Base-by-base conservation (phyloP, 2,797 vertebrate genomes). In the Molossus alvarezi region DNA sequence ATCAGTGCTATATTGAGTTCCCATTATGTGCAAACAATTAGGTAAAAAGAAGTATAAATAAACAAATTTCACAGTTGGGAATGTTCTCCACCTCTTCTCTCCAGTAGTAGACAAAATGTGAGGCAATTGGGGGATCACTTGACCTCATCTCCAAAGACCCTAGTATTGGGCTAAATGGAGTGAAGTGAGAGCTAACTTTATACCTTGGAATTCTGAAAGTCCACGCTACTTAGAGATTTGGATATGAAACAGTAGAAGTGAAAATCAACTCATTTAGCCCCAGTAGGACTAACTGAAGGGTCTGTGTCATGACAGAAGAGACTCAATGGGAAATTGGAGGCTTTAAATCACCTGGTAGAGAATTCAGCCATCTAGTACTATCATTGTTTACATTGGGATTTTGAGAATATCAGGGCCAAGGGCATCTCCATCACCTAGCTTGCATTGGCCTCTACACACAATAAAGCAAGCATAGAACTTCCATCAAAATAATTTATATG, bases 381-480 rank as follows among this genome's bases (percentile, higher is more conserved):
- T 88, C 33, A 48, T 14, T 64, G 29, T 80, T 87, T 41, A 75
- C 58, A 25, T 0, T 33, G 58, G 90, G 3, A 80, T 90, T 95
- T 71, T 72, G 55, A 88, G 41, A 62, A 23, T 25, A 57, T 84
- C 23, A 77, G 33, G 55, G 5, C 29, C 58, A 62, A 64, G 23
- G n/a, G 1, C 33, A 88, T 23, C 23, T 75, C 53, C 86, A 55
- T 75, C 60, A 64, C 29, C 20, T 62, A 91, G 58, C 25, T 82
- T 85, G 25, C 58, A 64, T 25, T 85, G 79, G 23, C 18, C 41
- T 69, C 41, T 95, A 67, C 3, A n/a, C 23, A 33, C 33, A 88
- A 91, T 60, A 88, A 73, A 72, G 83, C 91, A 72, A n/a, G 23
- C n/a, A 60, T 33, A 79, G 20, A 80, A 48, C 85, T 85, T 75